phyloP scores from a whole-genome alignment of 2,888 invertebrate species.

The Xanthorhoe spadicearia region DNA sequence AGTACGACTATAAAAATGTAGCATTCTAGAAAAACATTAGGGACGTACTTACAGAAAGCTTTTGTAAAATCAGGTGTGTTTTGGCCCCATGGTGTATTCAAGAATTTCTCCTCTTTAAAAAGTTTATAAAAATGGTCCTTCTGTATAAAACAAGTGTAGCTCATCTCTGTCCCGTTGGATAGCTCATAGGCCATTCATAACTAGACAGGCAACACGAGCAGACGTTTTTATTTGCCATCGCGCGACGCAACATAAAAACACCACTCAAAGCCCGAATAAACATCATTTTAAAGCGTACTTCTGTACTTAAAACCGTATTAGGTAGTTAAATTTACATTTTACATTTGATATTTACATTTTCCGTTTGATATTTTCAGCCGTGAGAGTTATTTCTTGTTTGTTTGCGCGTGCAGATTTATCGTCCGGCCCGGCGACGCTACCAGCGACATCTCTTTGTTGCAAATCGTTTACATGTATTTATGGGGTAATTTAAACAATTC shows the following conservation, averaged over 20 bases:
- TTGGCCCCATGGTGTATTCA: background rate
- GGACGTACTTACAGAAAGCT: too few species aligned
- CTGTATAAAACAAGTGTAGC: constrained; percentile 46
- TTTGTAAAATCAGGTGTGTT: too few species aligned
- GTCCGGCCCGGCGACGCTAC: constrained; percentile 58
- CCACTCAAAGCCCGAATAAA: constrained; percentile 79
- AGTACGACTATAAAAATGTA: too few species aligned
- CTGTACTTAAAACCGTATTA: constrained; percentile 76
- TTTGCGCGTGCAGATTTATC: constrained; percentile 71
- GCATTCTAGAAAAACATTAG: too few species aligned
- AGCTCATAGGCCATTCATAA: constrained; percentile 80
- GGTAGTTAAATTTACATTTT: constrained; percentile 83
- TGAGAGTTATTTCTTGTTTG: constrained; percentile 76
- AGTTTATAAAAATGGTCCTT: constrained; percentile 25
- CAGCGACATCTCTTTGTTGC: constrained; percentile 71
- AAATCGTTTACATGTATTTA: constrained; percentile 76
- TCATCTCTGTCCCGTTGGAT: constrained; percentile 59
- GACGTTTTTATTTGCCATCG: constrained; percentile 80
- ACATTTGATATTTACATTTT: constrained; percentile 80
- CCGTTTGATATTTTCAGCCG: constrained; percentile 82
- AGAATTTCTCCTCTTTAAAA: background rate
- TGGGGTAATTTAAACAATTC: constrained; percentile 74
- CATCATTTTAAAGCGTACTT: constrained; percentile 75
- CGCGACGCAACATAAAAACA: constrained; percentile 79
- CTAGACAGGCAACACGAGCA: constrained; percentile 61